Base-by-base conservation (phyloP, 2,797 vertebrate species). In the Philypnodon macrostomus region DNA sequence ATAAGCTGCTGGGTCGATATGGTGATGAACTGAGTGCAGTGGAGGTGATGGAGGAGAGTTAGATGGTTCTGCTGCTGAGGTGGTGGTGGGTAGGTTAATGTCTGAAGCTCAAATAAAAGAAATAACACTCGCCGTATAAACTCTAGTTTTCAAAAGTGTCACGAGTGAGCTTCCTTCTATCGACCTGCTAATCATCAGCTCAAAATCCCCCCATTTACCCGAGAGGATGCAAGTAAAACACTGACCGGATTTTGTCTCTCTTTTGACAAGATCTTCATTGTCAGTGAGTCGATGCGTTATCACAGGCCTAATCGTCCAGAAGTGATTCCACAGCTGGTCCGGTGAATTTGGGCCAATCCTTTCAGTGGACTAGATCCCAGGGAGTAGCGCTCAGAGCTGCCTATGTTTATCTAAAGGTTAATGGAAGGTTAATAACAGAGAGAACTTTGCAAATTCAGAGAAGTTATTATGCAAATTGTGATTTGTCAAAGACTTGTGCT, bases 401-500 rank as follows among this genome's bases (percentile, higher is more conserved):
- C 70, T 54, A 58, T 77, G 79, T 84, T 88, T 87, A 85, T 85
- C 67, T 61, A 85, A 78, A 86, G 85, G 88, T 87, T 89, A 91
- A 89, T 88, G 70, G 81, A 83, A 88, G 88, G 89, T 90, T 90
- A 87, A 89, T 83, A 82, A 75, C 72, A 79, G 45, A 75, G 75
- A 77, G 79, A 81, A 80, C 64, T n/a, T 53, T 40, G 73, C 58
- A 77, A 75, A 80, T 69, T 75, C 55, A 72, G 68, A 80, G 84
- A 75, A 49, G 64, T 63, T 75, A 80, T 85, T 84, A 88, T 82
- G 81, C 71, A 83, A 85, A 87, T 67, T 56, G 41, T 74, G 57
- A 73, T 82, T 80, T 64, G 41, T 61, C 35, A 66, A 64, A 59
- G 58, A 53, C 46, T 40, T 39, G 30, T 42, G 56, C 54, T 81